phyloP scores from a whole-genome alignment of 2,888 invertebrate species.

The Therioaphis trifolii region DNA sequence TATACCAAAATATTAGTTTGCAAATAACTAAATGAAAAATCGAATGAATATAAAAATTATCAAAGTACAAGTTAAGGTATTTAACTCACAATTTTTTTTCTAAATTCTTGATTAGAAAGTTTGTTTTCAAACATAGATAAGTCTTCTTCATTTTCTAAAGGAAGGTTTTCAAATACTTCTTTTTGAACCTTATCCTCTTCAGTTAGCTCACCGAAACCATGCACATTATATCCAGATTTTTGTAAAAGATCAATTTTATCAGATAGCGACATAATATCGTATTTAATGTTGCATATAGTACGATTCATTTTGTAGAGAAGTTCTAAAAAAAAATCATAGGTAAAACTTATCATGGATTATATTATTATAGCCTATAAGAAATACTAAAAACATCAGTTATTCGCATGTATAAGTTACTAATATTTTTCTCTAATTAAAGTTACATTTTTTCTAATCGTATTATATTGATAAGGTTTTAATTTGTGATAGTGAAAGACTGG shows the following conservation, averaged over 20 bases:
- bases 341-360: not conserved
- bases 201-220: not conserved
- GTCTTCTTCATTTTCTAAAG: not conserved
- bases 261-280: slow-evolving; percentile 18
- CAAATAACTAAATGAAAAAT: not conserved
- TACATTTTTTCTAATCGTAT: not conserved
- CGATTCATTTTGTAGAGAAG: slow-evolving; percentile 3
- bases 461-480: not conserved
- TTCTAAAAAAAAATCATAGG: not conserved
- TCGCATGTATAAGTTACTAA: too few species aligned
- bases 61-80: not conserved
- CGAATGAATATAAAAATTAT: not conserved
- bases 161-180: slow-evolving; percentile 21
- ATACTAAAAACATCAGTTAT: not conserved
- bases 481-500: not conserved
- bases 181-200: slow-evolving; percentile 3
- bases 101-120: slow-evolving; percentile 13
- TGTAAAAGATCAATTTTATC: not conserved
- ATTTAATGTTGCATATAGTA: not conserved
- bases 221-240: not conserved
- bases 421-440: not conserved
- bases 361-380: not conserved
- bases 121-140: not conserved
- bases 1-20: slow-evolving; percentile 6
- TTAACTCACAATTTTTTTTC: slow-evolving; percentile 3